Base-by-base conservation (phyloP, 1,140 invertebrate species). In the Diachasmimorpha longicaudata region DNA sequence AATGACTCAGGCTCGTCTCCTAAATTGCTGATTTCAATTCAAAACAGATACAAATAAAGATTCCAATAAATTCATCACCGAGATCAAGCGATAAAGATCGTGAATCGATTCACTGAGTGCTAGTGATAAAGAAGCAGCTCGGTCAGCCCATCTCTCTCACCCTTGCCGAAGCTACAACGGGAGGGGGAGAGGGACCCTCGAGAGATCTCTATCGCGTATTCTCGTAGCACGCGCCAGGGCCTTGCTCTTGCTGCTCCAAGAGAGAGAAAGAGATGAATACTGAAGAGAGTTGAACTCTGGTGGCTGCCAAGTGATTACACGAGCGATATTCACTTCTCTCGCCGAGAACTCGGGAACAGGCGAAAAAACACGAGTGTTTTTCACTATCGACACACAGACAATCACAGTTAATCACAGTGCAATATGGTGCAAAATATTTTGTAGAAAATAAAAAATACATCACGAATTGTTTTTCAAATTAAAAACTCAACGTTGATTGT, bases 31-130 rank as follows among this genome's bases (percentile, higher is more conserved):
- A 19, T 16, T 52, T 52, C 48, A 52, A 52, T 52, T 52, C 6
- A 9, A 19, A 52, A 52, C 19, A 52, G 48, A 52, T 52, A 16
- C n/a, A n/a, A 19, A 16, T 19, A 19, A 52, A 52, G 48, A 52
- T 52, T 52, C 23, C 21, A 16, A 68, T 68, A 68, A 68, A 68
- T 68, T 68, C 36, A 68, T 68, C 31, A 19, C 14, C n/a, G 36
- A 68, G 25, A 39, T 37, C 25, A 16, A 31, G 2, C 10, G 66
- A 68, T 68, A 37, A 39, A 37, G 31, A 39, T 68, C n/a, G 36
- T 10, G 36, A 68, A 68, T 68, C 66, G 66, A 68, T 68, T 68
- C 66, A 68, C 39, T 68, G 36, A 68, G 31, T 68, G 66, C 19
- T 68, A 10, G 36, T 68, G 66, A 68, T 68, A 68, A 68, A 39